Conservation (phyloP, 2,113 vertebrate genomes). For the Pseudopodoces humilis region DNA sequence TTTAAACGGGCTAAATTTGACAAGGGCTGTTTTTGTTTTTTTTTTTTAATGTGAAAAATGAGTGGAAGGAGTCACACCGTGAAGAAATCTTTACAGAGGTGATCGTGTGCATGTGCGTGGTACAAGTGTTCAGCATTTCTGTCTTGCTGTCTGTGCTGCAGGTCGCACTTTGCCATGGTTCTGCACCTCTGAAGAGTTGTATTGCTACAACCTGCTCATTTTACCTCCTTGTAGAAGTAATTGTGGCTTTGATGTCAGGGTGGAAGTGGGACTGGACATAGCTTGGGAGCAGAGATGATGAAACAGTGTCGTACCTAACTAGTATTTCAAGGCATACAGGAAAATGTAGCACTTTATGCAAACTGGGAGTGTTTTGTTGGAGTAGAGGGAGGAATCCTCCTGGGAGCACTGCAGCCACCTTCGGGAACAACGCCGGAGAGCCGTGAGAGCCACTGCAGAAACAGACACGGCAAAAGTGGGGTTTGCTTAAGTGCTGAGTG, state of each 20-base stretch:
- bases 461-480: not conserved
- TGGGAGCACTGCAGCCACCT: not conserved
- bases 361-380: not conserved
- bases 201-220: not conserved
- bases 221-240: not conserved
- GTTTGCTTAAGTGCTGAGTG: slow-evolving; percentile 13
- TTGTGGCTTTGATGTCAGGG: not conserved
- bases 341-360: not conserved
- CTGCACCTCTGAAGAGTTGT: not conserved
- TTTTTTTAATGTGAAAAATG: not conserved
- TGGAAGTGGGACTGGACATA: not conserved
- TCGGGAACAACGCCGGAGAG: not conserved
- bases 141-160: not conserved
- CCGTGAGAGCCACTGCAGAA: not conserved
- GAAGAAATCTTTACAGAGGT: not conserved
- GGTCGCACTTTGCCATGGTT: accelerated
- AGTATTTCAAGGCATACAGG: not conserved
- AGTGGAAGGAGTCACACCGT: not conserved
- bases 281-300: not conserved
- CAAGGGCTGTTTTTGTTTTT: not conserved
- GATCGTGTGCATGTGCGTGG: accelerated
- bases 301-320: not conserved
- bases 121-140: not conserved
- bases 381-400: not conserved
- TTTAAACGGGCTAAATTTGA: not conserved